A percentile compares a stretch with the other conserved stretches of the same genome.
These are phyloP conservation scores for Pardalotus punctatus DNA, from an alignment of 2,113 vertebrate species.

Conservation along the genomic window DNA sequence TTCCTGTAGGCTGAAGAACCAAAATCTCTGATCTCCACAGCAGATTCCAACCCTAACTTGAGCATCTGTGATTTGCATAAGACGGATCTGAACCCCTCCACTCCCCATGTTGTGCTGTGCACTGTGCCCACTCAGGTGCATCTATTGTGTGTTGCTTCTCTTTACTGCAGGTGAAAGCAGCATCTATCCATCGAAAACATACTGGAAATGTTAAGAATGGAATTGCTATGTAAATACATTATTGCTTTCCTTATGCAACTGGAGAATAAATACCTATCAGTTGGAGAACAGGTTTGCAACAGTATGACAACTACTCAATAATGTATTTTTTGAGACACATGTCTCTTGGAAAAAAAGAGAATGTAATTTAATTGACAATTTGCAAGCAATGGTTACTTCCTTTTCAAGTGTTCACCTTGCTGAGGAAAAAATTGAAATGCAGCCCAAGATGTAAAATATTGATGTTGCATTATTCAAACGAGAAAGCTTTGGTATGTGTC, in stretches of 20 bases:
- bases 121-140: not conserved
- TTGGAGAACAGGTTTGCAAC: not conserved
- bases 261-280: not conserved
- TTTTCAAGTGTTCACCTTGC: slow-evolving; percentile 14
- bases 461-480: slow-evolving; percentile 53
- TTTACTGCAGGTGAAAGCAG: not conserved
- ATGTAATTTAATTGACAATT: slow-evolving; percentile 34
- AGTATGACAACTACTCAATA: slow-evolving; percentile 34
- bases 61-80: not conserved
- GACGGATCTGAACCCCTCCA: not conserved
- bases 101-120: accelerated
- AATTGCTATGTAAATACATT: not conserved
- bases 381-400: not conserved
- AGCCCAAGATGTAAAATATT: slow-evolving; percentile 59
- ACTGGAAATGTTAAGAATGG: not conserved
- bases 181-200: not conserved
- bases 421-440: slow-evolving; percentile 46
- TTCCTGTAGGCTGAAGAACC: not conserved
- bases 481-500: slow-evolving; percentile 41
- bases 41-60: not conserved
- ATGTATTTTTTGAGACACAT: not conserved
- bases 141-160: not conserved
- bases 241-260: not conserved
- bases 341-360: not conserved
- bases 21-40: not conserved